Percentiles rank a stretch among this genome's conserved stretches.
Conservation (phyloP, 2,797 vertebrate genomes). For the Coccyzus lansbergi region DNA sequence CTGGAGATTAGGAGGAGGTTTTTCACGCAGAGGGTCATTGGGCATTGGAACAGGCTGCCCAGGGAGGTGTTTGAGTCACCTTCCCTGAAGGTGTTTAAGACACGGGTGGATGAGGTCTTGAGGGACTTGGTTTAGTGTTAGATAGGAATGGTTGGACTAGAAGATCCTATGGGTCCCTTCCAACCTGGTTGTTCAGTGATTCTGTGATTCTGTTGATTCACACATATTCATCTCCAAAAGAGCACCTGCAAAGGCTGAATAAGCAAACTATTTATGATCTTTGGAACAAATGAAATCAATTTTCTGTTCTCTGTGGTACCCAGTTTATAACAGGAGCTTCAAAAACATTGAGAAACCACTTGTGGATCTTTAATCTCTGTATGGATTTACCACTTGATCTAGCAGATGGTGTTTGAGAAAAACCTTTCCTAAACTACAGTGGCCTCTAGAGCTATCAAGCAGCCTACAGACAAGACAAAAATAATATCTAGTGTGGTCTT, state of each 20-base stretch:
- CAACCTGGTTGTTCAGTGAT: too few relatives aligned
- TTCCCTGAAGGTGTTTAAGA: too few relatives aligned
- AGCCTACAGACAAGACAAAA: conserved; percentile 10
- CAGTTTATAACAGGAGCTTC: background rate
- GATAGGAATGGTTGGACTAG: too few relatives aligned
- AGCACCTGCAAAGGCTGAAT: background rate
- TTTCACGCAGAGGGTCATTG: too few relatives aligned
- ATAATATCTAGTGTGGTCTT: background rate
- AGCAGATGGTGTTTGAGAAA: background rate
- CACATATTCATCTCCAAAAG: background rate
- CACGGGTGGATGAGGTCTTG: too few relatives aligned
- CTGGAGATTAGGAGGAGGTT: too few relatives aligned
- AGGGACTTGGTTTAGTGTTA: too few relatives aligned
- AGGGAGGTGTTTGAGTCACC: too few relatives aligned
- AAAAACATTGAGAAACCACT: background rate
- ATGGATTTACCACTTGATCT: background rate
- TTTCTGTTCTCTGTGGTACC: background rate
- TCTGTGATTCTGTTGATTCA: too few relatives aligned
- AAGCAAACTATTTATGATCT: background rate
- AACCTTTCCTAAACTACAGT: background rate
- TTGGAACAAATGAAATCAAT: background rate
- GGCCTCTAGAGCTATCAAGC: background rate
- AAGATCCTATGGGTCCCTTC: too few relatives aligned
- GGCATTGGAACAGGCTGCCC: too few relatives aligned
- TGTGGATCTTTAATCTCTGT: background rate